Evolutionary conservation across 2,888 invertebrate species (phyloP), one percentile per base, ranked within the genome.

Genomic region (Drosophila setosimentum): DNA sequence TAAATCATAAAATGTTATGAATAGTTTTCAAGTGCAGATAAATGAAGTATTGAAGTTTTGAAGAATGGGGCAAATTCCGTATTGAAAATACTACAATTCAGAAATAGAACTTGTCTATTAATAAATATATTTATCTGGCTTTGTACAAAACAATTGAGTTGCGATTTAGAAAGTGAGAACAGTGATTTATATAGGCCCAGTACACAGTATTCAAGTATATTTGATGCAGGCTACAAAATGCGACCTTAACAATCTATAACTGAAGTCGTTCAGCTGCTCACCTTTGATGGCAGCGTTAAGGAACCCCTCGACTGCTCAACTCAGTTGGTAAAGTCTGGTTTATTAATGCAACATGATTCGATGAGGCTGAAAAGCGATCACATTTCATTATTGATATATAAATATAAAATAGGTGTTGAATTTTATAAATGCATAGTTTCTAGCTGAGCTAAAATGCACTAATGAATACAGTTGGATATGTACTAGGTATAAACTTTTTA

Each of bases 241-340:
- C 27, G 53, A 27, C 50, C 68, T 68, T 21, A 24, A 7, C 16
- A 21, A 13, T 45, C 3, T 32, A 35, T 55, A 63, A 59, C 32
- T 32, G 59, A 45, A 24, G 53, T 29, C 13, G 33, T 33, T 33
- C 13, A 13, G n/a, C n/a, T 13, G 63, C 70, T 73, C 51, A 91
- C 92, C 91, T 74, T 83, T 93, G 89, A 94, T 94, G 94, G 93
- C 94, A 94, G 72, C 94, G 94, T 78, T 95, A 93, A 95, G 95
- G 62, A 96, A 89, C 51, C 95, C 75, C 67, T n/a, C n/a, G n/a
- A n/a, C n/a, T n/a, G n/a, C n/a, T n/a, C n/a, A n/a, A n/a, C n/a
- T n/a, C 96, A 96, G 73, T 95, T 95, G 40, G 95, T 94, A 80
- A 96, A 96, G 59, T 94, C 94, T 3, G 95, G 95, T 82, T 95